Conservation (phyloP, 2,797 vertebrate species). For the Alca torda region DNA sequence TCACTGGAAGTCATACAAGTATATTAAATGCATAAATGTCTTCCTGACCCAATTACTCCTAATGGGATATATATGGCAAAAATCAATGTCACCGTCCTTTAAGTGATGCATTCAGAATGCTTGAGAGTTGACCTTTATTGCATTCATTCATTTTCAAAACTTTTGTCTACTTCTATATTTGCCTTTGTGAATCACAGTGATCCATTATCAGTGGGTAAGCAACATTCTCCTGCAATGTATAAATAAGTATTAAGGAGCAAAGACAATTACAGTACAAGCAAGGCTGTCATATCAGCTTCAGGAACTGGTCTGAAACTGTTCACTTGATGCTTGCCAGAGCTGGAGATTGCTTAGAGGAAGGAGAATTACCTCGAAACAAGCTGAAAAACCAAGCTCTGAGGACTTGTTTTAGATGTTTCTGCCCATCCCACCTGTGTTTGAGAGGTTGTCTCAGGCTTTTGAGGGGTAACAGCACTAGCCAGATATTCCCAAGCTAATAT, state of each 20-base stretch:
- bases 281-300: neutral
- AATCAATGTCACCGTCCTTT: constrained; percentile 27
- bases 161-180: neutral
- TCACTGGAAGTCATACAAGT: constrained; percentile 19
- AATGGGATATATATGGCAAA: constrained; percentile 35
- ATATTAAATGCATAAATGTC: neutral
- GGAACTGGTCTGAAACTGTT: neutral
- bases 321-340: neutral
- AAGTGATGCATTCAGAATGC: neutral
- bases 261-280: neutral
- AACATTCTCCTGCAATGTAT: neutral
- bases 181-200: neutral
- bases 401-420: neutral
- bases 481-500: neutral
- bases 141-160: neutral
- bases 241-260: neutral
- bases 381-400: neutral
- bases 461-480: neutral
- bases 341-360: neutral
- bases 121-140: neutral
- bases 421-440: neutral
- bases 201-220: neutral
- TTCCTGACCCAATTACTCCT: constrained; percentile 47
- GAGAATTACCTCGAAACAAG: neutral
- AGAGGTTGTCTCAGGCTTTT: neutral